Evolutionary conservation across 2,797 vertebrate genomes (phyloP).

Genomic region (Sebastes taczanowskii): DNA sequence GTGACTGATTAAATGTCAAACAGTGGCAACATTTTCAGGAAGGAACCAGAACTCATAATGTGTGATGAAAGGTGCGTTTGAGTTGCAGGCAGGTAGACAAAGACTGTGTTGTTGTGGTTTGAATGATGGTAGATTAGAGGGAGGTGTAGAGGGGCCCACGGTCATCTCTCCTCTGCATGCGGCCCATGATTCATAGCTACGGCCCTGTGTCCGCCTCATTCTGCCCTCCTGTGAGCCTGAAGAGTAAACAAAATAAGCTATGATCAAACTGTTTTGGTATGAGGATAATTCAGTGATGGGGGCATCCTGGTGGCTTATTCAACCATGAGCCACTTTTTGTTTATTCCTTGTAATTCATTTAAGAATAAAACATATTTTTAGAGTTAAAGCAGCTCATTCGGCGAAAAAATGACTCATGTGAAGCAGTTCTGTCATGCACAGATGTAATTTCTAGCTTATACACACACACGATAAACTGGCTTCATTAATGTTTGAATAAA

Average conservation of each 20-base stretch:
- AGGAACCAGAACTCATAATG: background rate
- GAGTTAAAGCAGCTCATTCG: background rate
- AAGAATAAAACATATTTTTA: background rate
- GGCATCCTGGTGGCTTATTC: background rate
- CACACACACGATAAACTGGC: background rate
- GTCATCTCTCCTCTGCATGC: background rate
- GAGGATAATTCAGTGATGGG: background rate
- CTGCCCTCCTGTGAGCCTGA: background rate
- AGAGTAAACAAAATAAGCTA: background rate
- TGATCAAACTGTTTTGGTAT: background rate
- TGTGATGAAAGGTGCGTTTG: background rate
- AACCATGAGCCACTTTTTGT: background rate
- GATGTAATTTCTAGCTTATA: background rate
- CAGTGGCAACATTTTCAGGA: background rate
- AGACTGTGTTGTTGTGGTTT: background rate
- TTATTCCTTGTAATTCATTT: background rate
- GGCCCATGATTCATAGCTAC: background rate
- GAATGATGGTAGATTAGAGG: background rate
- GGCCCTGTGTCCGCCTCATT: background rate
- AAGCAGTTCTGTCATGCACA: background rate
- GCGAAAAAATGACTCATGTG: background rate
- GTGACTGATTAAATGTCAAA: conserved; percentile 16
- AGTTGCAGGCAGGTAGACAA: background rate
- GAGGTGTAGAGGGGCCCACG: background rate
- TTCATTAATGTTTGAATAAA: background rate